These are phyloP conservation scores for Caenorhabditis elegans DNA, from an alignment of 1,140 invertebrate genomes.

Conservation along the genomic window DNA sequence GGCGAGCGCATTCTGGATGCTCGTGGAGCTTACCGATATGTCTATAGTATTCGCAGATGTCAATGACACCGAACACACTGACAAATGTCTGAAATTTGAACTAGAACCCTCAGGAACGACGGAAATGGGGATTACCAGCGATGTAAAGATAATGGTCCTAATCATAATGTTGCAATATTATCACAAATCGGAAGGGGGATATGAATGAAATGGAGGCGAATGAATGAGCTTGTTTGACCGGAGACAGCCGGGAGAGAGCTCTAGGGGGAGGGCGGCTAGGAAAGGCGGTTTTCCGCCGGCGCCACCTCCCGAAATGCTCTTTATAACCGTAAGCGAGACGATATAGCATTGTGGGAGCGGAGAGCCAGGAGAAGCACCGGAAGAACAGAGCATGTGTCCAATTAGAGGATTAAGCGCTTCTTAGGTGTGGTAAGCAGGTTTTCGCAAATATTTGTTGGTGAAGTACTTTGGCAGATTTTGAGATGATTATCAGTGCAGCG, in stretches of 20 bases:
- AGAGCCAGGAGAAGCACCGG: neutral
- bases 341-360: neutral
- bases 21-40: constrained; percentile 46
- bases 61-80: constrained; percentile 31
- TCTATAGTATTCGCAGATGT: constrained; percentile 49
- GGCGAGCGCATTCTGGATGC: constrained; percentile 49
- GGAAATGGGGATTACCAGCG: neutral
- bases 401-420: constrained; percentile 29
- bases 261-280: neutral
- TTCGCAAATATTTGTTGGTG: constrained; percentile 5
- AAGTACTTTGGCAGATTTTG: neutral
- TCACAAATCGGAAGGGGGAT: neutral
- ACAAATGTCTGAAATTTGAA: neutral
- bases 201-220: neutral
- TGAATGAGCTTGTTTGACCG: constrained; percentile 25
- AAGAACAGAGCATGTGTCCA: constrained; percentile 17
- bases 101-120: neutral
- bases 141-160: constrained; percentile 17
- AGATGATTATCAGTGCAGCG: too few species aligned
- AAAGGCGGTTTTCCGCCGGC: constrained; percentile 20
- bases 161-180: constrained; percentile 31
- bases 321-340: neutral
- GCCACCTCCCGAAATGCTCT: constrained; percentile 30
- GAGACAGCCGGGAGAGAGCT: neutral
- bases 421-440: constrained; percentile 28